These are phyloP conservation scores for Rhogogaster chlorosoma DNA, from an alignment of 2,888 invertebrate species.

Conservation along the genomic window DNA sequence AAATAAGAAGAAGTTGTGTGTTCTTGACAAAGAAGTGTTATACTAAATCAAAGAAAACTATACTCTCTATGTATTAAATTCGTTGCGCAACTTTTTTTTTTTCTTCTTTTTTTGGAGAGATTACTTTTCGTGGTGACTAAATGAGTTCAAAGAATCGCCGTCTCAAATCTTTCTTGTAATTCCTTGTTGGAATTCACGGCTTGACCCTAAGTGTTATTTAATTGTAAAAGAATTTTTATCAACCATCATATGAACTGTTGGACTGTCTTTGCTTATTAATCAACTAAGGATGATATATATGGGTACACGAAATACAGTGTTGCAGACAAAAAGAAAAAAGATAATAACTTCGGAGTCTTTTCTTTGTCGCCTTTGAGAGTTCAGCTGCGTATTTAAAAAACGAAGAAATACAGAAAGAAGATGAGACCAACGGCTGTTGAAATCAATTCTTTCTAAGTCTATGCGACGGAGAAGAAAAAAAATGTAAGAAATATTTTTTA, in stretches of 20 bases:
- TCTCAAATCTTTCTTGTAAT: neutral
- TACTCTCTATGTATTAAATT: neutral
- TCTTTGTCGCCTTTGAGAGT: neutral
- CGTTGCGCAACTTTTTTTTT: neutral
- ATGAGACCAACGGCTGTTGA: neutral
- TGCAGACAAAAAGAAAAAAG: neutral
- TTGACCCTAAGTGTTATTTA: neutral
- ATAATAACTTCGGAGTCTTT: neutral
- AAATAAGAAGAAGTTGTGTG: neutral
- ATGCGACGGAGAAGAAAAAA: neutral
- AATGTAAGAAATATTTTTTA: constrained; percentile 28
- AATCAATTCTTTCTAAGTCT: constrained; percentile 21
- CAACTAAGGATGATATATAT: neutral
- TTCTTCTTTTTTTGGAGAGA: neutral
- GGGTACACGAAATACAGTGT: neutral
- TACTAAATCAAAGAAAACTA: neutral
- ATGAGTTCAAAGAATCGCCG: neutral
- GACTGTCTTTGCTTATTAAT: neutral
- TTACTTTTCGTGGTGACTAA: neutral
- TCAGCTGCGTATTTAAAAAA: neutral
- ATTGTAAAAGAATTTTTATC: neutral
- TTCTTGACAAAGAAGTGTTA: neutral
- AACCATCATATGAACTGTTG: neutral
- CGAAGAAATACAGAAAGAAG: neutral
- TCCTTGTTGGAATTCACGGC: neutral